Evolutionary conservation across 2,797 vertebrate species (phyloP).

Genomic region (Ctenopoma multispine): DNA sequence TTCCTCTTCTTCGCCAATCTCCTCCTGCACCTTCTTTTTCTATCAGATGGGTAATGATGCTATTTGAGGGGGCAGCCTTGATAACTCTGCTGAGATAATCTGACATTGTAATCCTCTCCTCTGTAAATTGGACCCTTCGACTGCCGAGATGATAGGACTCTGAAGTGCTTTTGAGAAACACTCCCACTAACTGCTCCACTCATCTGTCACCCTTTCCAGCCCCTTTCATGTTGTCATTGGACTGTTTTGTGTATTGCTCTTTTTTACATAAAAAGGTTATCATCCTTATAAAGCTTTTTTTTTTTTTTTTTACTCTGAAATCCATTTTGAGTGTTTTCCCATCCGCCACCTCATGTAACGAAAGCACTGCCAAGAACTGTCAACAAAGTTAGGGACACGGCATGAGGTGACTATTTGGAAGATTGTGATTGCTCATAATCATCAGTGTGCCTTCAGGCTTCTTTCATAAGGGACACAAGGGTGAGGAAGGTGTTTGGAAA

Average conservation of each 20-base stretch:
- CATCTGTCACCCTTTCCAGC: conserved; percentile 40
- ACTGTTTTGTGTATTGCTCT: conserved; percentile 22
- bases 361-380: conserved; percentile 39
- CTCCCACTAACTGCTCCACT: conserved; percentile 43
- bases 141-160: conserved; percentile 37
- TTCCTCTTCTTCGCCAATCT: conserved; percentile 18
- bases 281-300: conserved; percentile 30
- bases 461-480: conserved; percentile 27
- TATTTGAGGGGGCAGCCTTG: conserved; percentile 46
- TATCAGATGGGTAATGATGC: conserved; percentile 50
- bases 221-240: conserved; percentile 45
- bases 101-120: conserved; percentile 62
- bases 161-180: conserved; percentile 57
- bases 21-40: conserved; percentile 13
- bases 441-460: conserved; percentile 48
- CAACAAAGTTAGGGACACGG: conserved; percentile 36
- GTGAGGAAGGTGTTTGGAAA: conserved; percentile 18
- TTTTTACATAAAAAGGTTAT: conserved; percentile 16
- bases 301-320: conserved; percentile 12
- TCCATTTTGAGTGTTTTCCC: conserved; percentile 30
- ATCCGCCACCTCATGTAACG: conserved; percentile 28
- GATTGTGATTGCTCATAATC: conserved; percentile 53
- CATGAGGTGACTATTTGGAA: conserved; percentile 38
- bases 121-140: conserved; percentile 64
- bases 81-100: conserved; percentile 67